Percentiles rank a stretch among this genome's conserved stretches.
phyloP scores from a whole-genome alignment of 2,888 invertebrate genomes.

The Eupithecia abbreviata region DNA sequence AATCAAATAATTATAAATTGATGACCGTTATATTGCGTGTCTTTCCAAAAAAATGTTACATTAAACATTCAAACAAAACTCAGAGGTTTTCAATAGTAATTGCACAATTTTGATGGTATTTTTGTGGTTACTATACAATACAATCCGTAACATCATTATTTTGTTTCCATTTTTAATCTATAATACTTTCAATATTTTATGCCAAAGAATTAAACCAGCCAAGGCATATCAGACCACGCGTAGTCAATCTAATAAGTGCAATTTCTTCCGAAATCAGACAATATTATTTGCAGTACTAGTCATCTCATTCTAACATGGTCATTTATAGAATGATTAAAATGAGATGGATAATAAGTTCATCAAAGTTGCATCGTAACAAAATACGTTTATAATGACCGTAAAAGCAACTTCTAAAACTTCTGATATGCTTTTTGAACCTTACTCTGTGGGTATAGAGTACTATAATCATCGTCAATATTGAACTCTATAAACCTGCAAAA shows the following conservation, averaged over 20 bases:
- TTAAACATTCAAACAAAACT: too few relatives aligned
- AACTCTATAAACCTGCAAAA: too few relatives aligned
- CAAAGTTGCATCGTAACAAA: not conserved
- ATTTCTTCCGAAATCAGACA: not conserved
- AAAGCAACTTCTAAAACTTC: not conserved
- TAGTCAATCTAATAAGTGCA: not conserved
- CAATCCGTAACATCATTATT: not conserved
- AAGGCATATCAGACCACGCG: not conserved
- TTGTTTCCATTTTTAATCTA: not conserved
- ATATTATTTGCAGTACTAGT: not conserved
- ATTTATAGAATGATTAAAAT: not conserved
- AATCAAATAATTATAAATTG: not conserved
- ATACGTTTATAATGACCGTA: not conserved
- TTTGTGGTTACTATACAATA: not conserved
- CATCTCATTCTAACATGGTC: not conserved
- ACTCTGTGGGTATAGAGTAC: not conserved
- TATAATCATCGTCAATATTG: not conserved
- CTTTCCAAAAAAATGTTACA: not conserved
- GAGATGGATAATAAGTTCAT: not conserved
- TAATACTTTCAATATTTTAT: not conserved
- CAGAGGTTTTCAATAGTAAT: not conserved
- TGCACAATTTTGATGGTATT: not conserved
- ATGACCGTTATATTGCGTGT: not conserved
- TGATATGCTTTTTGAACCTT: conserved; percentile 28
- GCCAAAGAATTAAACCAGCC: not conserved